Evolutionary conservation across 2,113 vertebrate species (phyloP).

Genomic region (Ailurus styani): DNA sequence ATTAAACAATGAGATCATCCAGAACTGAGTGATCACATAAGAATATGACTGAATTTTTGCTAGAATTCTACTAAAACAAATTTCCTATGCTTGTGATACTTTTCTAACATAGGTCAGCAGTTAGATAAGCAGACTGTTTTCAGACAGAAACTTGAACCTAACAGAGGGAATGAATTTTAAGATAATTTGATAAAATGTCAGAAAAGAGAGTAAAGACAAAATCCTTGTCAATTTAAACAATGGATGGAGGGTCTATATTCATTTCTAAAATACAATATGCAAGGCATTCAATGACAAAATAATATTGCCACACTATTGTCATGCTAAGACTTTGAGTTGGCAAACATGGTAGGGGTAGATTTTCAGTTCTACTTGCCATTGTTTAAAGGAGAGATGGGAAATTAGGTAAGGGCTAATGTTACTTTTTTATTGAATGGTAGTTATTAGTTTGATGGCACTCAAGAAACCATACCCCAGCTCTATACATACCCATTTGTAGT

Average conservation of each 20-base stretch:
- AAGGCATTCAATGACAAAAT: background rate
- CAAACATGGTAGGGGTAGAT: background rate
- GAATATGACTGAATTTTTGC: background rate
- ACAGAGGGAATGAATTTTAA: background rate
- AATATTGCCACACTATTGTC: background rate
- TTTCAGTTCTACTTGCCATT: background rate
- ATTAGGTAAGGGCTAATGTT: background rate
- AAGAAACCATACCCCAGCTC: background rate
- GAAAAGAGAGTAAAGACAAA: background rate
- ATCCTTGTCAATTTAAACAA: background rate
- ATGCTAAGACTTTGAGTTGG: background rate
- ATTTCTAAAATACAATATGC: background rate
- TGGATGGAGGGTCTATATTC: background rate
- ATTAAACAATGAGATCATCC: background rate
- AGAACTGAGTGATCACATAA: background rate
- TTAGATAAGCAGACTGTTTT: background rate
- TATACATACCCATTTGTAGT: background rate
- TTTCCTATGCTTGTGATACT: background rate
- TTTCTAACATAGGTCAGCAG: background rate
- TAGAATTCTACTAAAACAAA: background rate
- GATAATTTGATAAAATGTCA: background rate
- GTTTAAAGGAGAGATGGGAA: background rate
- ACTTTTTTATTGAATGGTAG: background rate
- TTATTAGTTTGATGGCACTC: background rate
- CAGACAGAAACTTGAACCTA: background rate